These are phyloP conservation scores for Pseudopodoces humilis DNA, from an alignment of 2,113 vertebrate genomes.

Conservation along the genomic window DNA sequence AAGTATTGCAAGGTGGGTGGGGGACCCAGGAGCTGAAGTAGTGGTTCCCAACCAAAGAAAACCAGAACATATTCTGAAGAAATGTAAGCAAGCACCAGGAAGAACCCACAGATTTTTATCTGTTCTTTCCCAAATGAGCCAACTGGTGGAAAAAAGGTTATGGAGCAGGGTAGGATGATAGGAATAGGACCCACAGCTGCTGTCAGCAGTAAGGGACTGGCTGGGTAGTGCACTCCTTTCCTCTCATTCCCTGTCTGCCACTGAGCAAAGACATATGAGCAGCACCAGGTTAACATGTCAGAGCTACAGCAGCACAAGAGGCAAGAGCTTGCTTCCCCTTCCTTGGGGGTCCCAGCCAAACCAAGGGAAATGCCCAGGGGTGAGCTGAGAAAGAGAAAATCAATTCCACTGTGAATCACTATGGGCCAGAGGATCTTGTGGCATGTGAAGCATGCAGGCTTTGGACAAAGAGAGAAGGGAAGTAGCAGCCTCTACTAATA, in stretches of 20 bases:
- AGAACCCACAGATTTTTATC: neutral
- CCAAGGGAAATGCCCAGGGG: neutral
- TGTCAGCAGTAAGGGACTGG: neutral
- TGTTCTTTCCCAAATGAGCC: neutral
- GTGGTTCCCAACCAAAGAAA: neutral
- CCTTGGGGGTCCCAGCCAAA: neutral
- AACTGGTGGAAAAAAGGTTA: slow-evolving; percentile 39
- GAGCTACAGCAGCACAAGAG: fast-evolving
- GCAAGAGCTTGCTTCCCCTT: fast-evolving
- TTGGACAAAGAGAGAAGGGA: slow-evolving; percentile 8
- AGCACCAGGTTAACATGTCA: neutral
- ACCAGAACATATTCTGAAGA: neutral
- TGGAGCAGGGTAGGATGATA: neutral
- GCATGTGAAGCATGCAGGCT: slow-evolving; percentile 18
- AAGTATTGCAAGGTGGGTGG: neutral
- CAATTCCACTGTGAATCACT: neutral
- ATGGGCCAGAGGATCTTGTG: neutral
- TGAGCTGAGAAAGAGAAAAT: neutral
- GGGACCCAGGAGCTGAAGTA: neutral
- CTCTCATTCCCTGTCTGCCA: neutral
- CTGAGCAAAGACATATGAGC: neutral
- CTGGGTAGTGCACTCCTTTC: neutral
- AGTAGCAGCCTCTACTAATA: neutral
- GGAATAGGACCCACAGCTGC: slow-evolving; percentile 45
- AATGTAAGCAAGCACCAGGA: neutral